These are phyloP conservation scores for Mico argentatus DNA, from an alignment of 2,797 vertebrate genomes.

Conservation along the genomic window DNA sequence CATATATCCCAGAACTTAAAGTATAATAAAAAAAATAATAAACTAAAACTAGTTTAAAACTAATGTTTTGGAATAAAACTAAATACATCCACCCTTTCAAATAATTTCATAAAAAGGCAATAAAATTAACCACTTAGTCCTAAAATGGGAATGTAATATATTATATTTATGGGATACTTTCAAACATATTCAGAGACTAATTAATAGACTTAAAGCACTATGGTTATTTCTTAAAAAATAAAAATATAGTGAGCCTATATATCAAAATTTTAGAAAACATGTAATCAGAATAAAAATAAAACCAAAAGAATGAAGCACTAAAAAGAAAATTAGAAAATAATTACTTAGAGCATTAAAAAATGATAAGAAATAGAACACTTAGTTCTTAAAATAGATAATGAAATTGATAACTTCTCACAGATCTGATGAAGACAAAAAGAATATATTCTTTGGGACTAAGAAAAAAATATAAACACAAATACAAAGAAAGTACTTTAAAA, in stretches of 20 bases:
- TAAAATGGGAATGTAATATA: background rate
- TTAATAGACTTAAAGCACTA: background rate
- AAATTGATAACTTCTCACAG: background rate
- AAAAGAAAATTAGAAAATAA: background rate
- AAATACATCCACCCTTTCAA: background rate
- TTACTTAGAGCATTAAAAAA: background rate
- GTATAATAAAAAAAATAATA: background rate
- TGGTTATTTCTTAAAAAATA: background rate
- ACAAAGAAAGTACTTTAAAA: background rate
- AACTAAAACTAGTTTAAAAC: background rate
- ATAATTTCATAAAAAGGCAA: background rate
- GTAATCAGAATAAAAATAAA: background rate
- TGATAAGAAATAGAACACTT: slow-evolving; percentile 2
- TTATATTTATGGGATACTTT: background rate
- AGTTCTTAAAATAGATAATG: background rate
- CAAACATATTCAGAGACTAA: background rate
- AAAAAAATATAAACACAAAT: background rate
- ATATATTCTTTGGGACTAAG: background rate
- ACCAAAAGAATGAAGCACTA: background rate
- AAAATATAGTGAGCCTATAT: background rate
- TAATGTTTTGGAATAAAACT: background rate
- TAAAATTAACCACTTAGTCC: background rate
- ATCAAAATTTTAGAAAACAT: background rate
- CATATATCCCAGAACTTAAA: too few species aligned
- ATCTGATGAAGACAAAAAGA: slow-evolving; percentile 1